A percentile compares a stretch with the other conserved stretches of the same genome.
phyloP scores from a whole-genome alignment of 2,113 vertebrate species.

The Carollia perspicillata region DNA sequence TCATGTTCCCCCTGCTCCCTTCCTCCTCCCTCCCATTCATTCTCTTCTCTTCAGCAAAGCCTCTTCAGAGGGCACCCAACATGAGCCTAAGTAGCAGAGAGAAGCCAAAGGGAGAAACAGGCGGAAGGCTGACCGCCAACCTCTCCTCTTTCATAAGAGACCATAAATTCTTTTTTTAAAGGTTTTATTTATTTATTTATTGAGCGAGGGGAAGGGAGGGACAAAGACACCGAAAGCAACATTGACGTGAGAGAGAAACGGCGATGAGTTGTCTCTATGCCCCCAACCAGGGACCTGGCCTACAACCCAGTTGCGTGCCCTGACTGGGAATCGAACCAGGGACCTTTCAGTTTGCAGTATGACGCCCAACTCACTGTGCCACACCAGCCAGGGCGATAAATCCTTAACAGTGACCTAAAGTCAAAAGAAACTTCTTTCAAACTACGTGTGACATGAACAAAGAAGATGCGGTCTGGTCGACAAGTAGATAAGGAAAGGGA shows the following conservation, averaged over 20 bases:
- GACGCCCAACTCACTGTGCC: too few relatives aligned
- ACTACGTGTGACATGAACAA: not conserved
- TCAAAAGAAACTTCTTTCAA: not conserved
- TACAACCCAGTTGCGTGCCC: too few relatives aligned
- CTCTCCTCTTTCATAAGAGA: not conserved
- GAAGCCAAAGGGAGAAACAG: not conserved
- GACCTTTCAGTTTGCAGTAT: too few relatives aligned
- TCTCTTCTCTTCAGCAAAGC: not conserved
- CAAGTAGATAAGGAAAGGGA: not conserved
- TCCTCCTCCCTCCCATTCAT: too few relatives aligned
- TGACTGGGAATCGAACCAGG: too few relatives aligned
- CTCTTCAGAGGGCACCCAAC: constrained; percentile 1
- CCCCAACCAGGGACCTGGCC: too few relatives aligned
- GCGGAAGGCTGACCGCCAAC: not conserved
- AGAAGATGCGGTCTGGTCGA: not conserved
- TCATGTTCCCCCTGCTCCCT: not conserved
- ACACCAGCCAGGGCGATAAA: not conserved
- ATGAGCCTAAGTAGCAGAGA: not conserved
- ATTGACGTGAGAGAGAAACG: too few relatives aligned
- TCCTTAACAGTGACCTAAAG: not conserved
- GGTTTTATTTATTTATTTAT: too few relatives aligned
- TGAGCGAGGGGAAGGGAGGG: too few relatives aligned
- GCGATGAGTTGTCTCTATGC: too few relatives aligned
- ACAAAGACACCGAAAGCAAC: too few relatives aligned
- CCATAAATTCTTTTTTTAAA: not conserved